Evolutionary conservation across 2,113 vertebrate species (phyloP), one percentile per base, ranked within the genome.

Genomic region (Oreochromis tanganicae): DNA sequence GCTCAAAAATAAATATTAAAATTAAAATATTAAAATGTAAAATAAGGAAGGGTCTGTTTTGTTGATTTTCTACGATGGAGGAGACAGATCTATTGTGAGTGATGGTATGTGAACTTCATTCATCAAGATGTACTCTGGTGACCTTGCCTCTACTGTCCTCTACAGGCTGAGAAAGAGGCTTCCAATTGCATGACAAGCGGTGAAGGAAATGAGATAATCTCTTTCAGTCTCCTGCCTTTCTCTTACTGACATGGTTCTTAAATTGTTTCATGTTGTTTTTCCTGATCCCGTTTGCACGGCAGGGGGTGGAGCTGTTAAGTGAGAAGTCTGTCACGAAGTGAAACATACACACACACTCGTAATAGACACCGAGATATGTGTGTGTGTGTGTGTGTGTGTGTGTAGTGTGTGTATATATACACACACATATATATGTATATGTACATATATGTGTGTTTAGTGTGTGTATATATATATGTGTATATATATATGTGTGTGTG

Each of bases 171-270:
- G 54, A 43, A 52, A 19, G 17, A 52, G 78, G 38, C 75, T 63
- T 84, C 89, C 55, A 52, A 52, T 93, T 80, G 91, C 93, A 94
- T 94, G 91, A 87, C 84, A 95, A 93, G 88, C 48, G 19, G 54
- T 89, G 87, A 92, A 89, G 92, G 92, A 95, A 95, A 90, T 94
- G 80, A 94, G 90, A 91, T 95, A 91, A 95, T 94, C 92, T 94
- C 92, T 91, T 73, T 91, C 88, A 89, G 89, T 84, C 91, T 71
- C 75, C 73, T 68, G 73, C 87, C 85, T 90, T 89, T 93, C 88
- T 84, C 84, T 91, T 59, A 50, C 93, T 93, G 87, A 94, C 93
- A 92, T 81, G 59, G 50, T 85, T 93, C 94, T 91, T 84, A 91
- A 94, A 94, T 88, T 92, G 92, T 95, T 94, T 90, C 83, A 82